These are phyloP conservation scores for Pyrrhia umbra DNA, from an alignment of 2,888 invertebrate genomes.

Conservation along the genomic window DNA sequence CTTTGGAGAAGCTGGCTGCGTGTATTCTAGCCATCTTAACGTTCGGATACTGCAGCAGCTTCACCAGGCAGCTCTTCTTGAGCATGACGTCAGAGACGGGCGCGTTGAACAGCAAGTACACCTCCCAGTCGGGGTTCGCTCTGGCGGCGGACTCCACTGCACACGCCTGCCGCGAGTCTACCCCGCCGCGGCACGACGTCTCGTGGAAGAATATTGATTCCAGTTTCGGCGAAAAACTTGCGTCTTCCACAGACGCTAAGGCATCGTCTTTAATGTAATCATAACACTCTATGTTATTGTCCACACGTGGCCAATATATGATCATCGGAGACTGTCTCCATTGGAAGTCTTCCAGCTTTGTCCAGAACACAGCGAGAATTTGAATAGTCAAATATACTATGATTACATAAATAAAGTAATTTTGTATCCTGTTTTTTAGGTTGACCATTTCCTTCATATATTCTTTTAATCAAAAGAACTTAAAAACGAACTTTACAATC, in stretches of 20 bases:
- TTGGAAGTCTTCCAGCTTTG: not conserved
- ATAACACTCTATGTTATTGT: slow-evolving; percentile 19
- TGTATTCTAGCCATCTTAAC: slow-evolving; percentile 48
- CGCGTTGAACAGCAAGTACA: slow-evolving; percentile 80
- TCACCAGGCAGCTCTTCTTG: slow-evolving; percentile 28
- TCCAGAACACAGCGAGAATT: not conserved
- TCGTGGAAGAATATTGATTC: slow-evolving; percentile 91
- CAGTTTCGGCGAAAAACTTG: slow-evolving; percentile 22
- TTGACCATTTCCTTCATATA: too few relatives aligned
- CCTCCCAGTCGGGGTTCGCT: slow-evolving; percentile 69
- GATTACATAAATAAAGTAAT: not conserved
- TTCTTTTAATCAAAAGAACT: too few relatives aligned
- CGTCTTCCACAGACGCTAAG: slow-evolving; percentile 32
- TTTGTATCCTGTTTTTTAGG: slow-evolving; percentile 8
- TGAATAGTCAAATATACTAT: not conserved
- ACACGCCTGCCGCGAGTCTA: slow-evolving; percentile 74
- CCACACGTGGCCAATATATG: slow-evolving; percentile 19
- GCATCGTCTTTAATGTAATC: slow-evolving; percentile 8
- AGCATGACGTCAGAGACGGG: slow-evolving; percentile 50
- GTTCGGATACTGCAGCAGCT: slow-evolving; percentile 46
- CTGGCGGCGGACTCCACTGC: slow-evolving; percentile 64
- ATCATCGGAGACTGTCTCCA: slow-evolving; percentile 10
- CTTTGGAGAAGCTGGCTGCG: slow-evolving; percentile 24
- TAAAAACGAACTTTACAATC: too few relatives aligned
- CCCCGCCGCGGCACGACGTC: slow-evolving; percentile 89